Conservation (phyloP, 2,797 vertebrate species). For the Hemitrygon akajei region DNA sequence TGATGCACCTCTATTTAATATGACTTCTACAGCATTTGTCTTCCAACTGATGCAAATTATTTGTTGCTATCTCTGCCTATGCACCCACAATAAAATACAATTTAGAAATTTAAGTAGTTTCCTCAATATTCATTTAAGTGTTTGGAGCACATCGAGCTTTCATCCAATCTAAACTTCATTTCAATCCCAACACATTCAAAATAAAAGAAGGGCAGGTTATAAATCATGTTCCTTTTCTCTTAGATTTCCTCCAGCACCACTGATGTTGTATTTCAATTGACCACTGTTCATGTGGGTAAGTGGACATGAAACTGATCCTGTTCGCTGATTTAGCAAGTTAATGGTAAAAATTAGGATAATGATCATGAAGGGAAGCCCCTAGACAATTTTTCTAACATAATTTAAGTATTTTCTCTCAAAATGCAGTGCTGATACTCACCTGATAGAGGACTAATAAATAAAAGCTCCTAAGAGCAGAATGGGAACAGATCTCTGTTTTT, state of each 20-base stretch:
- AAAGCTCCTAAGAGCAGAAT: not conserved
- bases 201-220: not conserved
- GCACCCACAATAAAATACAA: not conserved
- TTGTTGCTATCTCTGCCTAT: not conserved
- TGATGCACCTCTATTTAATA: not conserved
- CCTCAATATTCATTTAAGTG: not conserved
- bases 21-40: not conserved
- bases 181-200: not conserved
- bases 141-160: not conserved
- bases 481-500: not conserved
- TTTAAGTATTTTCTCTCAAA: not conserved
- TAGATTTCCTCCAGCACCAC: not conserved
- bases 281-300: not conserved
- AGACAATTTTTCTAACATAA: not conserved
- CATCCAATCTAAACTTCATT: not conserved
- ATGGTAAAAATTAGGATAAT: not conserved
- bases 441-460: not conserved
- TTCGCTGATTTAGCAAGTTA: not conserved
- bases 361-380: not conserved
- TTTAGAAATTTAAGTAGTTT: not conserved
- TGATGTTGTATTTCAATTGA: not conserved
- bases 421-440: not conserved
- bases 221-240: not conserved
- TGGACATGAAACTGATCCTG: not conserved
- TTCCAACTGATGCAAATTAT: not conserved